Conservation (phyloP, 2,113 vertebrate genomes). For the Tetraodon nigroviridis region DNA sequence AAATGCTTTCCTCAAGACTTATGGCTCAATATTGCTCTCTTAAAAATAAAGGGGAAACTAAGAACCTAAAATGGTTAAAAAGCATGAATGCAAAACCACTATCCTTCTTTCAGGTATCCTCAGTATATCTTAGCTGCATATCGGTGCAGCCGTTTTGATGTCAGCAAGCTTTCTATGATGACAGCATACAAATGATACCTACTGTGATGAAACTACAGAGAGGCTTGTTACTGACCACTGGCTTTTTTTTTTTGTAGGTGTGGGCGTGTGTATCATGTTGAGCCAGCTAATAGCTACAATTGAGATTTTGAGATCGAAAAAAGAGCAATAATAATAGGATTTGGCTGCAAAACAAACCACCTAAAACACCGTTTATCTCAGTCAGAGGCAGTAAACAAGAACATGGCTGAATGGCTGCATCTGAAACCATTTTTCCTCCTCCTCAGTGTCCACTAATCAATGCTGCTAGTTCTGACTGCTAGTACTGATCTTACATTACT, state of each 20-base stretch:
- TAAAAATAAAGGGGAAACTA: too few species aligned
- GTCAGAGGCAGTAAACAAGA: background rate
- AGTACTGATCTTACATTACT: too few species aligned
- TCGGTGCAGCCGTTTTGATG: too few species aligned
- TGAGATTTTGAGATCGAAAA: conserved; percentile 19
- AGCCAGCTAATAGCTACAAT: conserved; percentile 4
- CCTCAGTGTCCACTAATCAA: too few species aligned
- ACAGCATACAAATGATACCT: background rate
- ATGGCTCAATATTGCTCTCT: background rate
- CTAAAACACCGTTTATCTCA: conserved; percentile 11
- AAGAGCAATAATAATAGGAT: conserved; percentile 2
- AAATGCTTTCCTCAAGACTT: conserved; percentile 26
- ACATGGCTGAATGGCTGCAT: background rate
- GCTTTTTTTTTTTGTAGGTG: background rate
- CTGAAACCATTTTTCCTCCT: background rate
- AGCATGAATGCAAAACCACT: too few species aligned
- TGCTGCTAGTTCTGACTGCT: too few species aligned
- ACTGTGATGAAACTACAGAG: conserved; percentile 1
- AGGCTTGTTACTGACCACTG: background rate
- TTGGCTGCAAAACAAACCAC: conserved; percentile 8
- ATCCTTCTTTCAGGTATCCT: too few species aligned
- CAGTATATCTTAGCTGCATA: too few species aligned
- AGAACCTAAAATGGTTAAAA: too few species aligned
- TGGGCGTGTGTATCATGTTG: background rate
- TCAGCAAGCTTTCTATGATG: background rate